Evolutionary conservation across 2,113 vertebrate species (phyloP).

Genomic region (Istiophorus platypterus): DNA sequence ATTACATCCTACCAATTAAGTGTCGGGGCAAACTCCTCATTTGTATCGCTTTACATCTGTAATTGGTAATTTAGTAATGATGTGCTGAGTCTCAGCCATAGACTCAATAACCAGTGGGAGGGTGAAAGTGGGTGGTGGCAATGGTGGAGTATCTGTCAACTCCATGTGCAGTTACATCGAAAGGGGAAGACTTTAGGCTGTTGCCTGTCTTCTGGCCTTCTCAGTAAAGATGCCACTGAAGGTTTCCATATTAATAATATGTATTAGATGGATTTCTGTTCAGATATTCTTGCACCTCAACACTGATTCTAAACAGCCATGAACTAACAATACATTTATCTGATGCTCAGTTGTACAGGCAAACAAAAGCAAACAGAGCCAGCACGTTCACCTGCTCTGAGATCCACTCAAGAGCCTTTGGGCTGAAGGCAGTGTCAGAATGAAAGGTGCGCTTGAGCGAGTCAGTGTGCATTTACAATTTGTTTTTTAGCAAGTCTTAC

Average conservation of each 20-base stretch:
- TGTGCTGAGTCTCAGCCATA: conserved; percentile 58
- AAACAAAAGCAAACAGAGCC: conserved; percentile 35
- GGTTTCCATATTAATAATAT: neutral
- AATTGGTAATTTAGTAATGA: conserved; percentile 77
- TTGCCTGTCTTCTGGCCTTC: neutral
- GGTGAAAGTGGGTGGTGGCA: conserved; percentile 41
- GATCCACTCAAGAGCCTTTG: conserved; percentile 24
- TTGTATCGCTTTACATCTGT: conserved; percentile 70
- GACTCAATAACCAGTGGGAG: conserved; percentile 64
- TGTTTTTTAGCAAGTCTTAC: conserved; percentile 28
- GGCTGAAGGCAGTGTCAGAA: conserved; percentile 29
- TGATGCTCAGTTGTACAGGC: conserved; percentile 36
- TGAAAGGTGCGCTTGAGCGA: conserved; percentile 33
- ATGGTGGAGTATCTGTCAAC: conserved; percentile 26
- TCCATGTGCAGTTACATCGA: conserved; percentile 9
- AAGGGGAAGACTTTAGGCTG: neutral
- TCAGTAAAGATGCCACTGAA: neutral
- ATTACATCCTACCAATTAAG: conserved; percentile 82
- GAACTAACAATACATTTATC: conserved; percentile 12
- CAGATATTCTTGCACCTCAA: neutral
- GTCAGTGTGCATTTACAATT: conserved; percentile 37
- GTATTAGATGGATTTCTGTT: neutral
- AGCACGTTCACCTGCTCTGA: conserved; percentile 14
- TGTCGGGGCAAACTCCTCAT: conserved; percentile 72
- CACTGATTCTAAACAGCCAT: conserved; percentile 23